Percentiles rank a stretch among this genome's conserved stretches.
Evolutionary conservation across 1,140 invertebrate genomes (phyloP).

Genomic region (Parasteatoda tepidariorum): DNA sequence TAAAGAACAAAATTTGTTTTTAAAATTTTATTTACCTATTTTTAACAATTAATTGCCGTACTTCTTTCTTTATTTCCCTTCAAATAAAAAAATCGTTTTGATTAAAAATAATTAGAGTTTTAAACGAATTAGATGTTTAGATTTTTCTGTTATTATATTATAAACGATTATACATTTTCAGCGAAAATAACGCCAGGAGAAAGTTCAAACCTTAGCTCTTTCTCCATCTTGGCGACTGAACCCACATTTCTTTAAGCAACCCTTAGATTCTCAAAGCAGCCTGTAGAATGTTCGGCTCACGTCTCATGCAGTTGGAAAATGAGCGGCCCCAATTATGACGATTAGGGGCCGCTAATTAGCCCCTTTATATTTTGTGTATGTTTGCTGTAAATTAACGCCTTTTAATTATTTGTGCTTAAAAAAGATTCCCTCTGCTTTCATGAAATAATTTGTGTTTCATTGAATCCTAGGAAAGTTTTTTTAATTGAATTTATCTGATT

Average conservation of each 20-base stretch:
- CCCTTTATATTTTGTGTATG: slow-evolving; percentile 18
- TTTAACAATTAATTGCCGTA: too few relatives aligned
- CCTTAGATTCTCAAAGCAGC: neutral
- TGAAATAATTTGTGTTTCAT: neutral
- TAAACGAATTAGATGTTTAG: too few relatives aligned
- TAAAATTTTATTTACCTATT: too few relatives aligned
- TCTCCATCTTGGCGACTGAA: slow-evolving; percentile 3
- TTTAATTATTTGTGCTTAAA: slow-evolving; percentile 12
- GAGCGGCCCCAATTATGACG: slow-evolving; percentile 48
- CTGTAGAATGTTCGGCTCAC: slow-evolving; percentile 16
- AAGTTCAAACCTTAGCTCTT: neutral
- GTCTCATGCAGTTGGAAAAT: slow-evolving; percentile 29
- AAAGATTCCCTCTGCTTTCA: slow-evolving; percentile 17
- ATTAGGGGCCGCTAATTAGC: slow-evolving; percentile 48
- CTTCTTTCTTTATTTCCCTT: neutral
- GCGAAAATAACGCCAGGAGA: too few relatives aligned
- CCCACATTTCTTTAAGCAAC: neutral
- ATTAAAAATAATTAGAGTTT: too few relatives aligned
- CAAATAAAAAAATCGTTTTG: neutral
- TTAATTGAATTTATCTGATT: too few relatives aligned
- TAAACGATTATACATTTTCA: too few relatives aligned
- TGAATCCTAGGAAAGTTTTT: too few relatives aligned
- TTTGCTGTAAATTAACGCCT: slow-evolving; percentile 50
- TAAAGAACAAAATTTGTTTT: too few relatives aligned
- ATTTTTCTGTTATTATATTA: too few relatives aligned